phyloP scores from a whole-genome alignment of 2,888 invertebrate genomes.

The Himalopsyche japonica region DNA sequence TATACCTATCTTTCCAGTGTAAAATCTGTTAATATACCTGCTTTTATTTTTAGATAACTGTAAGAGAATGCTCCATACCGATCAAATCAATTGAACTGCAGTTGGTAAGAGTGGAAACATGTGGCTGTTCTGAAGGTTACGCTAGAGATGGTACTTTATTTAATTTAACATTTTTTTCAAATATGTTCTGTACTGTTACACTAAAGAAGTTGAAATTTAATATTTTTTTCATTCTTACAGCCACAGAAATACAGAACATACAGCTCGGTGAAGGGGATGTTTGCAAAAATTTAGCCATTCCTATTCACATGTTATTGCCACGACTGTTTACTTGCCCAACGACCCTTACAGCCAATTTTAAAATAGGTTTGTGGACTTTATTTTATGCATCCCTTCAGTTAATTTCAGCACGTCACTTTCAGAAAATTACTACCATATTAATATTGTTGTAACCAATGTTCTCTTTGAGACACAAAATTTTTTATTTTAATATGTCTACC shows the following conservation, averaged over 20 bases:
- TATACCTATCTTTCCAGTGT: too few relatives aligned
- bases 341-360: conserved; percentile 86
- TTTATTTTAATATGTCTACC: too few relatives aligned
- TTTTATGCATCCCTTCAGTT: too few relatives aligned
- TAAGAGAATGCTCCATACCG: conserved; percentile 79
- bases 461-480: too few relatives aligned
- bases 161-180: too few relatives aligned
- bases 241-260: conserved; percentile 97
- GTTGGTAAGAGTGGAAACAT: conserved; percentile 92
- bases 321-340: conserved; percentile 94
- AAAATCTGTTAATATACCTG: too few relatives aligned
- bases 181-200: too few relatives aligned
- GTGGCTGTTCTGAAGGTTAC: conserved; percentile 90
- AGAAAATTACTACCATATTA: background rate
- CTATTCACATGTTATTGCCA: conserved; percentile 95
- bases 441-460: background rate
- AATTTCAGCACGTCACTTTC: background rate
- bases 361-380: conserved; percentile 73
- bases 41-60: conserved; percentile 62
- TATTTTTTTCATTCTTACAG: conserved; percentile 54
- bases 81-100: conserved; percentile 94
- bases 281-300: conserved; percentile 76
- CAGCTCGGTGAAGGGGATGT: conserved; percentile 95
- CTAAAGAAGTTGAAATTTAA: background rate
- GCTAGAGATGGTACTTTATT: conserved; percentile 80